Conservation (phyloP, 1,140 invertebrate species). For the Eueides isabella region DNA sequence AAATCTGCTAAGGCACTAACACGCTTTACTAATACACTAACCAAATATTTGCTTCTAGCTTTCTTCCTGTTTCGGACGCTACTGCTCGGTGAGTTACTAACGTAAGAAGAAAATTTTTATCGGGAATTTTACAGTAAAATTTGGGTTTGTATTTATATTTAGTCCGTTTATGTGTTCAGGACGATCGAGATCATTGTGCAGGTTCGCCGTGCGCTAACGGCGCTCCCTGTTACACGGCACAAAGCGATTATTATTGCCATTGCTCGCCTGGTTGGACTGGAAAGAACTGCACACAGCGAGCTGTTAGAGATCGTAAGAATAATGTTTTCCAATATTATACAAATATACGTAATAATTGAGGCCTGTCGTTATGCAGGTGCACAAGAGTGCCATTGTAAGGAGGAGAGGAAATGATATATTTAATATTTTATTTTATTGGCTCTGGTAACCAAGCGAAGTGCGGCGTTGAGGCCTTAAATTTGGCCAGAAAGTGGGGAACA, state of each 20-base stretch:
- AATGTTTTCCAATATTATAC: background rate
- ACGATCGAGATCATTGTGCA: slow-evolving; percentile 91
- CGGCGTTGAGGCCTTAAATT: no score
- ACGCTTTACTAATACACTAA: slow-evolving; percentile 64
- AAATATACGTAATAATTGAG: no score
- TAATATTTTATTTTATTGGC: no score
- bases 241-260: slow-evolving; percentile 94
- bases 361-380: no score
- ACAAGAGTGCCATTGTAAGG: no score
- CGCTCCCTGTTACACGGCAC: slow-evolving; percentile 91
- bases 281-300: slow-evolving; percentile 92
- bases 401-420: no score
- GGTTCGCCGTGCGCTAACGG: slow-evolving; percentile 91
- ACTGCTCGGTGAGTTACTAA: slow-evolving; percentile 66
- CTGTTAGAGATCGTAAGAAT: slow-evolving; percentile 60
- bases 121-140: background rate
- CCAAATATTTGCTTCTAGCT: slow-evolving; percentile 73
- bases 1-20: background rate
- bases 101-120: background rate
- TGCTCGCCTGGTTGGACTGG: slow-evolving; percentile 94
- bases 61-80: slow-evolving; percentile 71
- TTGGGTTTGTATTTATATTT: background rate
- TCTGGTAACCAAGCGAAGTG: no score
- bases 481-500: no score
- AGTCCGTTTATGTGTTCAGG: slow-evolving; percentile 75